Evolutionary conservation across 2,113 vertebrate species (phyloP), one percentile per base, ranked within the genome.

Genomic region (Albula glossodonta): DNA sequence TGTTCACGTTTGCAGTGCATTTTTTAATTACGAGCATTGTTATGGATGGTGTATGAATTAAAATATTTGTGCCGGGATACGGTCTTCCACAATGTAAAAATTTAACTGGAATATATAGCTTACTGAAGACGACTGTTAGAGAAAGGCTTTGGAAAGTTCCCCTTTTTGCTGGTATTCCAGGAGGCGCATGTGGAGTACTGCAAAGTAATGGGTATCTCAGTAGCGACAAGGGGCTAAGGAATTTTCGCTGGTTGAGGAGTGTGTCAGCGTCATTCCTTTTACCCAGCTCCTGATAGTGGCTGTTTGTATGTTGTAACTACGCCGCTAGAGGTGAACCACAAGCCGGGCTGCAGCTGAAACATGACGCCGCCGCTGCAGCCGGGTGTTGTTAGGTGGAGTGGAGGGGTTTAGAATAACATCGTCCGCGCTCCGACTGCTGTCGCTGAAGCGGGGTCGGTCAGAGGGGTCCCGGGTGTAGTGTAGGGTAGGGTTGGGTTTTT

Each of bases 111-210:
- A 19, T 50, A 56, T 53, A 9, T 81, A 70, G 31, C 25, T 19
- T 57, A 17, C 77, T 80, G 77, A 82, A 48, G 85, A 82, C 49
- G 57, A 74, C 51, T 50, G 50, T 15, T 60, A 83, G 83, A 11
- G 53, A 84, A 87, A 89, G 78, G 82, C 83, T 86, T 85, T 56
- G 84, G 81, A 91, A 96, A 96, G 93, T 96, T 96, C 93, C 88
- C 82, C 80, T 83, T 78, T 85, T 87, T 86, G 87, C 78, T 78
- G 83, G 84, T 83, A 83, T 79, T 85, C 57, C 49, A 19, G 77
- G 8, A 53, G 80, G 84, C 78, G 83, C 79, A 77, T 82, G 66
- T 82, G 52, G 25, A 81, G 74, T 80, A 86, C 56, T 80, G 80
- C 81, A 51, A 83, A 80, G 83, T 88, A 82, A 84, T 84, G 85